phyloP scores from a whole-genome alignment of 2,797 vertebrate genomes.

The Phyllotis vaccarum region DNA sequence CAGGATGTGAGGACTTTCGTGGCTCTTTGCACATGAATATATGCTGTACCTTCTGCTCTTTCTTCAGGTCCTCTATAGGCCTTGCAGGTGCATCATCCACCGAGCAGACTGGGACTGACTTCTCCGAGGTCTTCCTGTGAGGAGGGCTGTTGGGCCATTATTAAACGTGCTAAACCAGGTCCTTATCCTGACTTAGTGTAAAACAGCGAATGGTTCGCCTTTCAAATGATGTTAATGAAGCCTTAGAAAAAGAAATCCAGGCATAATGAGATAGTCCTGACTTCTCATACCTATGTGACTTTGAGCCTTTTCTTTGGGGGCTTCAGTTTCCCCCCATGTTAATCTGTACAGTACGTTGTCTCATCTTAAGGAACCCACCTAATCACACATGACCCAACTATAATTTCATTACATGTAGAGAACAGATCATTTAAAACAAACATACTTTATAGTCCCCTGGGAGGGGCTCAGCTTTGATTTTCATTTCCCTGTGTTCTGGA shows the following conservation, averaged over 20 bases:
- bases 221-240: background rate
- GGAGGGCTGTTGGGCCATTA: accelerated
- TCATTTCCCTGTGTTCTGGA: background rate
- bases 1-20: accelerated
- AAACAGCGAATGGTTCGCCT: background rate
- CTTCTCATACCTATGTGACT: background rate
- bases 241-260: background rate
- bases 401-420: background rate
- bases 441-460: no score
- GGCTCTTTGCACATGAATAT: background rate
- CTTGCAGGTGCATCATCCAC: background rate
- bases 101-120: background rate
- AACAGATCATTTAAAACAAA: background rate
- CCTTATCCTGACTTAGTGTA: background rate
- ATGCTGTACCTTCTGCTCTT: no score
- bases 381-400: background rate
- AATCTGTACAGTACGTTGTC: background rate
- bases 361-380: background rate
- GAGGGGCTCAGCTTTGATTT: accelerated
- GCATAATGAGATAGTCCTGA: accelerated
- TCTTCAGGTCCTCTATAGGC: accelerated
- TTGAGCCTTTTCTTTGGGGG: background rate
- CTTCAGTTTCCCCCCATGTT: background rate
- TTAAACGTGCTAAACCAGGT: accelerated
- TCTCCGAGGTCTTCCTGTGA: accelerated